Percentiles rank a stretch among this genome's conserved stretches.
These are phyloP conservation scores for Verasper variegatus DNA, from an alignment of 2,113 vertebrate genomes.

Conservation along the genomic window DNA sequence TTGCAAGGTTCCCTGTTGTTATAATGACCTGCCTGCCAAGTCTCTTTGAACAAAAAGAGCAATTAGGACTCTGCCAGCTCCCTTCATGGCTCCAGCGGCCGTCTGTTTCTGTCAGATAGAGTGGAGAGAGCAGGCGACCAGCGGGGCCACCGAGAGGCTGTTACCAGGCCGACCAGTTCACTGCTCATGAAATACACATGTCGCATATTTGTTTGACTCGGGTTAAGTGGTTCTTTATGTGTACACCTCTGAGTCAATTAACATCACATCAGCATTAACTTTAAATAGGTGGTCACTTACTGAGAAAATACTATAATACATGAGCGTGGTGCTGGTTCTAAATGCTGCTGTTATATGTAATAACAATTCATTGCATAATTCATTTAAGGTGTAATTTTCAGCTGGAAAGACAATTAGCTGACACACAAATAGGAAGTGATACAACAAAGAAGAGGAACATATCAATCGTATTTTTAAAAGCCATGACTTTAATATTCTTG, in stretches of 20 bases:
- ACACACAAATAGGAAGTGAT: too few species aligned
- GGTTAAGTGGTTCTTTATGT: slow-evolving; percentile 1
- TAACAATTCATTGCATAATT: too few species aligned
- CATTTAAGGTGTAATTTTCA: too few species aligned
- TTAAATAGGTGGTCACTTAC: background rate
- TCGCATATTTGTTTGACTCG: background rate
- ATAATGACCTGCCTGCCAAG: slow-evolving; percentile 55
- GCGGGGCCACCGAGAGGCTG: slow-evolving; percentile 13
- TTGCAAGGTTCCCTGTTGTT: slow-evolving; percentile 45
- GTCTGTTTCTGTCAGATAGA: slow-evolving; percentile 55
- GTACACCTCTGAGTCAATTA: background rate
- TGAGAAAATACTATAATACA: background rate
- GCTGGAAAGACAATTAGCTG: too few species aligned
- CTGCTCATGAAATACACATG: background rate
- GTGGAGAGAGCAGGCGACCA: slow-evolving; percentile 21
- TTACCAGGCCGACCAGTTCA: slow-evolving; percentile 52
- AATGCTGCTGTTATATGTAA: too few species aligned
- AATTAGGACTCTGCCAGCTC: slow-evolving; percentile 56
- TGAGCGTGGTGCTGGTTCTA: background rate
- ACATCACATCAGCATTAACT: background rate
- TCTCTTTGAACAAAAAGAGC: slow-evolving; percentile 48
- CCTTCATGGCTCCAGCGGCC: slow-evolving; percentile 31
- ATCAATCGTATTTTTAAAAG: background rate
- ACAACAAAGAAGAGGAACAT: too few species aligned
- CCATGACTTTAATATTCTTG: background rate